A percentile compares a stretch with the other conserved stretches of the same genome.
Conservation (phyloP, 2,888 invertebrate genomes). For the Leptinotarsa peninsularis region DNA sequence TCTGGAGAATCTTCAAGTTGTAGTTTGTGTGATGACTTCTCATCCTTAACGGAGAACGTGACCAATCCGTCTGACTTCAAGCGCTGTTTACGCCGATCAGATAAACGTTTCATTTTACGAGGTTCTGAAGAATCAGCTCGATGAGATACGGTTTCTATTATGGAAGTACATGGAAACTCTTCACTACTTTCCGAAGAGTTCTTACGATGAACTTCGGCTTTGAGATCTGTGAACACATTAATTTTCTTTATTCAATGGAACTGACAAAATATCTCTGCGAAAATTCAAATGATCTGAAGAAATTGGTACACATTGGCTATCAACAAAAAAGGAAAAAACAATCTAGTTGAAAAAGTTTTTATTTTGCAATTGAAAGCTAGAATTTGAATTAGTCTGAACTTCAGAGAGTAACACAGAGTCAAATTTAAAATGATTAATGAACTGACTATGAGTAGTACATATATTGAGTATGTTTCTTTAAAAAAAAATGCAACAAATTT, state of each 20-base stretch:
- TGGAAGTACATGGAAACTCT: slow-evolving; percentile 70
- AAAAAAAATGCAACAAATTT: too few species aligned
- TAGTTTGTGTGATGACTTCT: slow-evolving; percentile 50
- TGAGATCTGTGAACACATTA: slow-evolving; percentile 75
- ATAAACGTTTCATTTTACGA: slow-evolving; percentile 31
- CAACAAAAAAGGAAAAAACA: too few species aligned
- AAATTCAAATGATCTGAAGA: not conserved
- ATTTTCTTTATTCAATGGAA: not conserved
- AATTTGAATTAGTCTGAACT: too few species aligned
- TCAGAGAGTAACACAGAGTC: too few species aligned
- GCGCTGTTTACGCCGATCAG: slow-evolving; percentile 51
- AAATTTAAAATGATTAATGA: too few species aligned
- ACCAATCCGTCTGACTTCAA: slow-evolving; percentile 58
- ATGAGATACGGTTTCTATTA: slow-evolving; percentile 65
- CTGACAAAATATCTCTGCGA: not conserved
- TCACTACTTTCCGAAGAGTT: slow-evolving; percentile 91
- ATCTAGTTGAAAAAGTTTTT: too few species aligned
- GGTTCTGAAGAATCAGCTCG: slow-evolving; percentile 45
- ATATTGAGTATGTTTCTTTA: too few species aligned
- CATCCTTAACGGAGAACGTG: slow-evolving; percentile 67
- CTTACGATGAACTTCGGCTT: slow-evolving; percentile 93
- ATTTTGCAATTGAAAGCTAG: too few species aligned
- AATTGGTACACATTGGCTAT: too few species aligned
- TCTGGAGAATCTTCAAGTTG: slow-evolving; percentile 69
- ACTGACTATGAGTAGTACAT: too few species aligned